Conservation (phyloP, 35 echinoderm and acorn worm species). For the Lytechinus variegatus region DNA sequence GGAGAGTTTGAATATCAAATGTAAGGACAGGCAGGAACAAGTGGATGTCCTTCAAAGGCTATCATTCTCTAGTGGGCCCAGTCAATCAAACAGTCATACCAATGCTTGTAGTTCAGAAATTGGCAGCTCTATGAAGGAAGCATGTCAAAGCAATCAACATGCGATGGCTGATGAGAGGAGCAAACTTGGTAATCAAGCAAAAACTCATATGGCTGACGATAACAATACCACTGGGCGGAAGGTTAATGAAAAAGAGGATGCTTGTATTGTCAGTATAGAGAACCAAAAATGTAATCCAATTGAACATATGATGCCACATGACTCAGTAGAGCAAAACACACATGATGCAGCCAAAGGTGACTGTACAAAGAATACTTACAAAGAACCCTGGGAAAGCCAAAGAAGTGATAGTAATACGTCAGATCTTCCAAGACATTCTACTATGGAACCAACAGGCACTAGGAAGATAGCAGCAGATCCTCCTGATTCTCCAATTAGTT, state of each 20-base stretch:
- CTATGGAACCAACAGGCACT: too few relatives aligned
- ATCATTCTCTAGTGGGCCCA: neutral
- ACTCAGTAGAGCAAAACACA: too few relatives aligned
- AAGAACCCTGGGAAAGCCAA: too few relatives aligned
- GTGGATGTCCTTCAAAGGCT: neutral
- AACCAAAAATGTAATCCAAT: neutral
- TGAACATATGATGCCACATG: neutral
- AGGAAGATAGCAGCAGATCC: too few relatives aligned
- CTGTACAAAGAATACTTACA: neutral
- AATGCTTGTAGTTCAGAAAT: neutral
- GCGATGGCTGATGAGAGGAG: neutral
- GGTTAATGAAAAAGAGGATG: neutral
- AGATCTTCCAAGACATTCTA: too few relatives aligned
- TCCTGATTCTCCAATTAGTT: too few relatives aligned
- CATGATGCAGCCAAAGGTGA: too few relatives aligned
- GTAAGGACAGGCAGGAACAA: neutral
- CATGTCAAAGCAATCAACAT: neutral
- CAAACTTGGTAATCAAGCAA: neutral
- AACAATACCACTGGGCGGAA: neutral
- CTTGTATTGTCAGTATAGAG: neutral
- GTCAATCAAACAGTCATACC: neutral
- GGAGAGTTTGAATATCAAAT: slow-evolving; percentile 35
- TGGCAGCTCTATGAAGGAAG: neutral
- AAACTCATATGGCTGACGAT: neutral
- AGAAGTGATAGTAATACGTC: too few relatives aligned